Percentiles rank a stretch among this genome's conserved stretches.
These are phyloP conservation scores for Thalassophryne amazonica DNA, from an alignment of 2,797 vertebrate genomes.

Conservation along the genomic window DNA sequence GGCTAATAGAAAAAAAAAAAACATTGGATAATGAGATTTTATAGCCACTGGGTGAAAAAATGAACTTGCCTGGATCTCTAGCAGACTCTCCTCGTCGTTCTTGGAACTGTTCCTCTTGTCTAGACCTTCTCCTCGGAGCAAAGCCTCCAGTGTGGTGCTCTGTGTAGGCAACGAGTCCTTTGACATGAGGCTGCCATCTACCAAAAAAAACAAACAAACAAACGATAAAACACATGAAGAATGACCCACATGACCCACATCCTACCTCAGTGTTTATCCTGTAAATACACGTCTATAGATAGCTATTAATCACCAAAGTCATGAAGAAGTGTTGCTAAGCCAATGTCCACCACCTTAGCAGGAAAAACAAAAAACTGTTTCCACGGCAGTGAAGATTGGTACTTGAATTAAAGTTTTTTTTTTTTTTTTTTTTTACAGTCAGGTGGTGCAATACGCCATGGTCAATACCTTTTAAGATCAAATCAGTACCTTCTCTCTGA, in stretches of 20 bases:
- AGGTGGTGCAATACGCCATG: no score
- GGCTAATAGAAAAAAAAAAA: no score
- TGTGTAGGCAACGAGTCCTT: constrained; percentile 89
- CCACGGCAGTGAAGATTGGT: no score
- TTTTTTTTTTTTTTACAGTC: no score
- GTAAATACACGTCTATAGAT: not conserved
- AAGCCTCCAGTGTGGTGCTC: constrained; percentile 92
- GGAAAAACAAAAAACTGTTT: no score
- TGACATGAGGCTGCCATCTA: constrained; percentile 88
- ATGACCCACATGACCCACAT: constrained; percentile 16
- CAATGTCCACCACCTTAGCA: no score
- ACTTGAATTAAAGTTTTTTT: no score
- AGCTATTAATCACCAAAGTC: not conserved
- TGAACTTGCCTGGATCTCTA: constrained; percentile 90
- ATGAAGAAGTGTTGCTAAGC: no score
- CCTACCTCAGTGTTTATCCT: not conserved
- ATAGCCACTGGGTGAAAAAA: not conserved
- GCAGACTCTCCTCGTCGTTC: constrained; percentile 90
- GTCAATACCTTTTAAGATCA: no score
- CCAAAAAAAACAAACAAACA: constrained; percentile 4
- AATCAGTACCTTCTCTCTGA: no score
- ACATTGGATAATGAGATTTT: no score
- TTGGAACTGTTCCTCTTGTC: constrained; percentile 89
- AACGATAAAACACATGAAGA: not conserved
- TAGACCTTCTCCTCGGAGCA: constrained; percentile 90